These are phyloP conservation scores for Abrostola triplasia DNA, from an alignment of 2,888 invertebrate species.

Conservation along the genomic window DNA sequence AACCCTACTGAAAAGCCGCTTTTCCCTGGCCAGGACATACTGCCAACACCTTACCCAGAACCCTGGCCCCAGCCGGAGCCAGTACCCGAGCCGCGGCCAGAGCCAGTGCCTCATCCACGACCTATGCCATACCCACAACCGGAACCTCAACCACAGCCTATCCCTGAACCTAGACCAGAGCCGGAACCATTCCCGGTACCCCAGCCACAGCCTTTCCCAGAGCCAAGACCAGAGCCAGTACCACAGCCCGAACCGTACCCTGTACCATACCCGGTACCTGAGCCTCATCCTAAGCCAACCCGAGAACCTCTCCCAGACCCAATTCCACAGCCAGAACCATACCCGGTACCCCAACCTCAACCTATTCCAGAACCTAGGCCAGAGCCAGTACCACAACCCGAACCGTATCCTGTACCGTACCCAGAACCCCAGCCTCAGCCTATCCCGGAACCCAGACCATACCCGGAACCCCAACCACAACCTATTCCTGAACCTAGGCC, in stretches of 20 bases:
- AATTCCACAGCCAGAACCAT: background rate
- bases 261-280: background rate
- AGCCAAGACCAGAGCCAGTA: background rate
- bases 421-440: background rate
- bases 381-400: background rate
- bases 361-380: background rate
- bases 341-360: background rate
- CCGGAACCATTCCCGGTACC: background rate
- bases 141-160: background rate
- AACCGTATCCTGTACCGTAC: background rate
- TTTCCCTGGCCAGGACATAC: background rate
- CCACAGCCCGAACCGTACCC: background rate
- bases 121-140: no score
- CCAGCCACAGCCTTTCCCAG: background rate
- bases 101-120: background rate
- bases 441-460: background rate
- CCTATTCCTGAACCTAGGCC: background rate
- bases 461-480: background rate
- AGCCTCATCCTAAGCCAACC: background rate
- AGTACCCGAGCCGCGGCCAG: background rate
- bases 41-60: conserved; percentile 11
- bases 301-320: background rate
- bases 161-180: background rate
- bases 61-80: background rate
- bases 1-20: background rate